phyloP scores from a whole-genome alignment of 2,888 invertebrate genomes.

The Megaustenia siamemsis region DNA sequence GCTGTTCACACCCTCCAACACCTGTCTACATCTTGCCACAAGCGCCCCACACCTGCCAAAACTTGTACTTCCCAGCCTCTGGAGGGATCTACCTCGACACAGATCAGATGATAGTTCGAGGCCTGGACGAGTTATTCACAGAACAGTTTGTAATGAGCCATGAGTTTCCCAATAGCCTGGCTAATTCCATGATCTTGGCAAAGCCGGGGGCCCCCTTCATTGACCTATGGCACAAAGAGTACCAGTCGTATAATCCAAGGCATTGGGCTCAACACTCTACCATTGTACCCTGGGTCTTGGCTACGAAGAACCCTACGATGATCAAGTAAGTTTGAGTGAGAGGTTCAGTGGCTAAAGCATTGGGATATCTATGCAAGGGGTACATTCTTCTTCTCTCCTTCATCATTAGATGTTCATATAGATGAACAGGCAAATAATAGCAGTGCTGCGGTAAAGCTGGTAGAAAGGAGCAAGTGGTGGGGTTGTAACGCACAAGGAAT shows the following conservation, averaged over 20 bases:
- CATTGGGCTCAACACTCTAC: constrained; percentile 42
- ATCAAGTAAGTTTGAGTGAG: constrained; percentile 44
- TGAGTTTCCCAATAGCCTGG: constrained; percentile 65
- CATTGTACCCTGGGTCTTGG: constrained; percentile 29
- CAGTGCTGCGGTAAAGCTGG: too few relatives aligned
- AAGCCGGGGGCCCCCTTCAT: constrained; percentile 65
- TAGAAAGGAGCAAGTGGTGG: too few relatives aligned
- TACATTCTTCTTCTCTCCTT: too few relatives aligned
- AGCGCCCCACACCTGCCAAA: too few relatives aligned
- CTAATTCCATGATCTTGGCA: constrained; percentile 72
- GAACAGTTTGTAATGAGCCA: constrained; percentile 69
- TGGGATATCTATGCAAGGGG: too few relatives aligned
- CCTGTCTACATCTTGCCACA: too few relatives aligned
- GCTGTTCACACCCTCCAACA: too few relatives aligned
- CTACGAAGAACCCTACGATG: not conserved
- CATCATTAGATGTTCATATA: too few relatives aligned
- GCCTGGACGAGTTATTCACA: constrained; percentile 65
- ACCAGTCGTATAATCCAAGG: constrained; percentile 62
- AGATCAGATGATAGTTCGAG: constrained; percentile 71
- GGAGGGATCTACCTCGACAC: constrained; percentile 77
- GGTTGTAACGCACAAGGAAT: too few relatives aligned
- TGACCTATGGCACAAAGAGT: constrained; percentile 67
- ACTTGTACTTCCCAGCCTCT: constrained; percentile 60
- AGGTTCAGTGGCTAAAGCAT: too few relatives aligned
- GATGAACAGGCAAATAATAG: too few relatives aligned